Evolutionary conservation across 2,888 invertebrate genomes (phyloP).

Genomic region (Elegia similella): DNA sequence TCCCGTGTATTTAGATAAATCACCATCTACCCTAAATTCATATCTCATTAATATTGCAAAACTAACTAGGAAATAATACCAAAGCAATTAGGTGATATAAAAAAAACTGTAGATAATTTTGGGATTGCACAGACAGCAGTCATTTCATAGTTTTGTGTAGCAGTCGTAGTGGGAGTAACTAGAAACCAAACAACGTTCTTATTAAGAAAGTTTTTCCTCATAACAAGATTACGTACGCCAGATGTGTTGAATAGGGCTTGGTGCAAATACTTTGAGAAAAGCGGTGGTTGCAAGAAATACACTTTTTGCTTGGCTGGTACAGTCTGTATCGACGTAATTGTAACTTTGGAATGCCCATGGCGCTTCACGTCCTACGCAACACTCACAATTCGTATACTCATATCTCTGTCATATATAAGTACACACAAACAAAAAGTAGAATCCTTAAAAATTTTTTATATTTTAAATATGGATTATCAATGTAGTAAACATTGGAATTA

Average conservation of each 20-base stretch:
- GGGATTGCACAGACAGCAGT: slow-evolving; percentile 36
- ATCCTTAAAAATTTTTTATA: no score
- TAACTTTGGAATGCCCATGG: not conserved
- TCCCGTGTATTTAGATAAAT: no score
- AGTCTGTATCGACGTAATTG: not conserved
- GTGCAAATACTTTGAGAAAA: slow-evolving; percentile 51
- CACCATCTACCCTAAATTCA: no score
- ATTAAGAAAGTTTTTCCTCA: slow-evolving; percentile 80
- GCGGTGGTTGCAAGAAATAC: slow-evolving; percentile 23
- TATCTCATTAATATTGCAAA: no score
- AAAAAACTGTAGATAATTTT: not conserved
- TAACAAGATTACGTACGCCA: slow-evolving; percentile 78
- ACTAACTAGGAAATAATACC: not conserved
- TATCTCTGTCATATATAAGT: no score
- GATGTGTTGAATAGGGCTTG: slow-evolving; percentile 69
- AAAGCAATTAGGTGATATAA: no score
- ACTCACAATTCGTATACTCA: no score
- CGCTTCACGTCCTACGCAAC: no score
- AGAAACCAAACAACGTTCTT: slow-evolving; percentile 66
- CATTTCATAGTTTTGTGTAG: slow-evolving; percentile 50
- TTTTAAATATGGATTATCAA: no score
- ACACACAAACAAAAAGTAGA: no score
- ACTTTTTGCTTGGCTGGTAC: not conserved
- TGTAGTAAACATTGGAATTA: no score
- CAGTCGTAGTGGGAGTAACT: slow-evolving; percentile 46